These are phyloP conservation scores for Dendrocincla tyrannina DNA, from an alignment of 2,797 vertebrate genomes.

Conservation along the genomic window DNA sequence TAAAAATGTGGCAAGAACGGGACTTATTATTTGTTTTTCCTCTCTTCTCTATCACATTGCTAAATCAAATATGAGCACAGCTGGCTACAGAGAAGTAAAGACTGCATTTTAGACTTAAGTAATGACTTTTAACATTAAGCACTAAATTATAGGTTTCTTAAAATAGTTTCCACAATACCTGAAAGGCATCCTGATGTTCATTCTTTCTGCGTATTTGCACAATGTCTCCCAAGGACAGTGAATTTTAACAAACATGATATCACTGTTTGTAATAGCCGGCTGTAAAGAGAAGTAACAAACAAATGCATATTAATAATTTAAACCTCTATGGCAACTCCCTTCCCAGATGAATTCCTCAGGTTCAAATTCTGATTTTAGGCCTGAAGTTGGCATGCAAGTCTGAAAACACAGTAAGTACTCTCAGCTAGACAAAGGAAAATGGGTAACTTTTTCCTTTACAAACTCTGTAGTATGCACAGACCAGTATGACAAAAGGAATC, in stretches of 20 bases:
- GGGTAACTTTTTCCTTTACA: not conserved
- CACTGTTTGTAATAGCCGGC: constrained; percentile 93
- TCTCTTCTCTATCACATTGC: not conserved
- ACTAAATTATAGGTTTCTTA: not conserved
- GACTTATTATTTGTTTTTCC: not conserved
- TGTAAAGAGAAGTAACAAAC: constrained; percentile 64
- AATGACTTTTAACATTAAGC: not conserved
- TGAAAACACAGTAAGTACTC: not conserved
- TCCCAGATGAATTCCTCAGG: not conserved
- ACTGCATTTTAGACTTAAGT: not conserved
- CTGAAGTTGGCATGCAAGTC: not conserved
- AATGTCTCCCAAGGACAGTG: constrained; percentile 94
- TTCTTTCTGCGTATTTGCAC: constrained; percentile 97
- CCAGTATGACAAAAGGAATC: not conserved
- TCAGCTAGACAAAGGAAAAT: not conserved
- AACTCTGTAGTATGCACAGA: not conserved
- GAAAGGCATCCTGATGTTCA: constrained; percentile 99
- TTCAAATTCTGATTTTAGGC: not conserved
- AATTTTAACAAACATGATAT: constrained; percentile 98
- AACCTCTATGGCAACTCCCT: not conserved
- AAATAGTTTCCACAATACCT: constrained; percentile 79
- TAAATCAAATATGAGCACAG: not conserved
- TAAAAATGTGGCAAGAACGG: not conserved
- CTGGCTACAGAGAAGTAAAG: not conserved
- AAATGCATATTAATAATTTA: not conserved